These are phyloP conservation scores for Euphonia xanthogaster DNA, from an alignment of 2,797 vertebrate species.

Conservation along the genomic window DNA sequence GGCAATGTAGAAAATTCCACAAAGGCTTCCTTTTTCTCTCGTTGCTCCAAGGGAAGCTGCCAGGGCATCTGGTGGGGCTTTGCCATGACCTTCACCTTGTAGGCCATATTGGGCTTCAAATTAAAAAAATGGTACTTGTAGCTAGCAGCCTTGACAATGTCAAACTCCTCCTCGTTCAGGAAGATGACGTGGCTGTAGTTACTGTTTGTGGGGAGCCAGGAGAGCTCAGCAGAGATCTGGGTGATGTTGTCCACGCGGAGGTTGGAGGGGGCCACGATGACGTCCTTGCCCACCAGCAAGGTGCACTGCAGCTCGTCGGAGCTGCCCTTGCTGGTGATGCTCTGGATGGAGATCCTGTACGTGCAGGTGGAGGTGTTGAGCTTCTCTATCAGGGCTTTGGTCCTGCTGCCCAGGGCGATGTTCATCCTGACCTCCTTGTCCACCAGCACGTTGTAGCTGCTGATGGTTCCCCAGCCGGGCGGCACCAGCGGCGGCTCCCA, in stretches of 20 bases:
- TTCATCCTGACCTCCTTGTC: constrained; percentile 91
- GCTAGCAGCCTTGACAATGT: constrained; percentile 87
- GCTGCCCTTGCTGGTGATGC: constrained; percentile 86
- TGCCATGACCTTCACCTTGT: constrained; percentile 93
- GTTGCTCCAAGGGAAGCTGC: constrained; percentile 93
- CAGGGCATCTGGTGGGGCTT: constrained; percentile 98
- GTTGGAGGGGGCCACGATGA: constrained; percentile 91
- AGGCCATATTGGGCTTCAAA: constrained; percentile 89
- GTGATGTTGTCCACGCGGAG: constrained; percentile 89
- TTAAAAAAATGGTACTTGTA: constrained; percentile 94
- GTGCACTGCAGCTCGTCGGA: constrained; percentile 95
- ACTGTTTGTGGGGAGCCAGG: constrained; percentile 96
- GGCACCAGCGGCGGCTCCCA: constrained; percentile 96
- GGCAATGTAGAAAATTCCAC: constrained; percentile 95
- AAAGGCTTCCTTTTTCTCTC: constrained; percentile 91
- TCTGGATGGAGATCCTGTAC: constrained; percentile 93
- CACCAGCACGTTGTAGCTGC: constrained; percentile 93
- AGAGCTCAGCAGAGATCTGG: constrained; percentile 89
- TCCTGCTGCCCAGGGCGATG: constrained; percentile 86
- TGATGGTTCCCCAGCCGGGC: constrained; percentile 89
- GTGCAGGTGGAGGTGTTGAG: constrained; percentile 87
- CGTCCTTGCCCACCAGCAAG: constrained; percentile 92
- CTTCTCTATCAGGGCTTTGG: constrained; percentile 94
- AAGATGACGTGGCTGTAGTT: constrained; percentile 97
- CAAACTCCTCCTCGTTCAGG: constrained; percentile 92